phyloP scores from a whole-genome alignment of 2,797 vertebrate species.

The Poeciliopsis presidionis region DNA sequence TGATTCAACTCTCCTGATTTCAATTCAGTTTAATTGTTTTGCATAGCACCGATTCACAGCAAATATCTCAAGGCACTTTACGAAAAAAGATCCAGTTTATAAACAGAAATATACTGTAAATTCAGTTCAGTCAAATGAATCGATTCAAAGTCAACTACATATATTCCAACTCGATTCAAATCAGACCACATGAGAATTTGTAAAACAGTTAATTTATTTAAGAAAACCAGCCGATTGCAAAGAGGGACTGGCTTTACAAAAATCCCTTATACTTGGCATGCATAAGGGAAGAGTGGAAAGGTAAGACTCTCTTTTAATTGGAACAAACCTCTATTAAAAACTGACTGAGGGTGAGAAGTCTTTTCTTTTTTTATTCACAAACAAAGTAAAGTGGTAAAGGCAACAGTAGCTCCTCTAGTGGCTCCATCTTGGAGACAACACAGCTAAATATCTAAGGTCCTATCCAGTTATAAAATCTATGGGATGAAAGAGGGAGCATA shows the following conservation, averaged over 20 bases:
- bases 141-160: background rate
- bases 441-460: background rate
- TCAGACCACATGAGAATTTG: background rate
- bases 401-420: background rate
- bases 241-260: background rate
- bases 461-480: background rate
- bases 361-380: background rate
- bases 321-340: background rate
- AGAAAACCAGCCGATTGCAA: background rate
- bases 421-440: background rate
- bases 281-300: background rate
- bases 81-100: background rate
- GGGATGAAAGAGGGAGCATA: background rate
- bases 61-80: background rate
- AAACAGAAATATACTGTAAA: background rate
- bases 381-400: background rate
- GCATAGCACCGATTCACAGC: background rate
- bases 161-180: background rate
- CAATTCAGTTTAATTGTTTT: background rate
- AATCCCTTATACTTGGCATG: background rate
- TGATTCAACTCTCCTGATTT: background rate
- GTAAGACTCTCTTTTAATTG: background rate
- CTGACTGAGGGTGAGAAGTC: background rate
- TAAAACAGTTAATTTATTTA: background rate
- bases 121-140: background rate